phyloP scores from a whole-genome alignment of 2,888 invertebrate species.

The Drosophila fulvimacula region DNA sequence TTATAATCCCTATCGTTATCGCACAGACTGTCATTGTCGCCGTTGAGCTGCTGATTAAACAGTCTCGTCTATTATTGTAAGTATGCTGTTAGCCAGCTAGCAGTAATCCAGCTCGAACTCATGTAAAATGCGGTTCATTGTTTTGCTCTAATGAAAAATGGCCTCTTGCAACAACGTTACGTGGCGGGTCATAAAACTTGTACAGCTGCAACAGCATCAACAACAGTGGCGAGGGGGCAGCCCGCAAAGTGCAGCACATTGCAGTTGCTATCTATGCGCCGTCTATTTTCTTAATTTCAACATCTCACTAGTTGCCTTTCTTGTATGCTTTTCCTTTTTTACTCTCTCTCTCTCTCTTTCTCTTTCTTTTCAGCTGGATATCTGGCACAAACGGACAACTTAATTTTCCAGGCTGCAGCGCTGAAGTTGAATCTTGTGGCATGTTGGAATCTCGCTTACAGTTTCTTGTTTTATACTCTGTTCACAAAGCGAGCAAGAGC shows the following conservation, averaged over 20 bases:
- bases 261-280: constrained; percentile 69
- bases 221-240: constrained; percentile 7
- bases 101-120: constrained; percentile 9
- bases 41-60: constrained; percentile 32
- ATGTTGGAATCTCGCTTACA: constrained; percentile 33
- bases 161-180: constrained; percentile 63
- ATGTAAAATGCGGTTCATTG: constrained; percentile 31
- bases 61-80: constrained; percentile 4
- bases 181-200: constrained; percentile 66
- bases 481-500: not conserved
- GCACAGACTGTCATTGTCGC: not conserved
- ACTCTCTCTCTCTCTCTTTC: not conserved
- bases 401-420: constrained; percentile 54
- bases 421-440: constrained; percentile 17
- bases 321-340: constrained; percentile 1
- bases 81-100: constrained; percentile 3
- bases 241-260: constrained; percentile 57
- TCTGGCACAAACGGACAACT: constrained; percentile 42
- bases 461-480: constrained; percentile 2
- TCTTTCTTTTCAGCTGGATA: constrained; percentile 12
- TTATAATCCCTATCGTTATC: not conserved
- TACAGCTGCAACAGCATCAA: constrained; percentile 27
- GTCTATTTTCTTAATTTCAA: constrained; percentile 68
- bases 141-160: constrained; percentile 73
- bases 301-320: constrained; percentile 25